phyloP scores from a whole-genome alignment of 1,140 invertebrate species.

The Phortica variegata region DNA sequence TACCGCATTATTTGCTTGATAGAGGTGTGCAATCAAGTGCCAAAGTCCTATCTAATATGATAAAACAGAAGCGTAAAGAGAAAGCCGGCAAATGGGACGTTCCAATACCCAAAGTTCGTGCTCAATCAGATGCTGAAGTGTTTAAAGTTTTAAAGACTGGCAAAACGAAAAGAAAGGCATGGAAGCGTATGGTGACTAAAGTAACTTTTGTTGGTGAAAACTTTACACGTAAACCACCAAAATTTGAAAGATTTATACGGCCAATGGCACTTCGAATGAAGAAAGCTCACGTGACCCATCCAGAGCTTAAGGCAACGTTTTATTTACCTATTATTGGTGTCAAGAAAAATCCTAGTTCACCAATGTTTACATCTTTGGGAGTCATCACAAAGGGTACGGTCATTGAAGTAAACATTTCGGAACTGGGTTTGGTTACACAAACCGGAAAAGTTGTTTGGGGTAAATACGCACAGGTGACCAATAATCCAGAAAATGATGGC shows the following conservation, averaged over 20 bases:
- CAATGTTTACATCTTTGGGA: constrained; percentile 95
- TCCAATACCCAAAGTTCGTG: constrained; percentile 96
- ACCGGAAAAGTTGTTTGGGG: constrained; percentile 99
- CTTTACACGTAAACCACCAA: constrained; percentile 98
- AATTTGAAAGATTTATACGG: constrained; percentile 98
- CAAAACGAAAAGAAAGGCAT: constrained; percentile 93
- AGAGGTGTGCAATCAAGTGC: constrained; percentile 91
- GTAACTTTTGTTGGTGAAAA: constrained; percentile 97
- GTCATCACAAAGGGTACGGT: constrained; percentile 99
- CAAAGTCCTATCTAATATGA: constrained; percentile 98
- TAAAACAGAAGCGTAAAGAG: constrained; percentile 99
- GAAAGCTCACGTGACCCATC: constrained; percentile 98
- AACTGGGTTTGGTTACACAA: constrained; percentile 97
- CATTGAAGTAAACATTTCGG: constrained; percentile 97
- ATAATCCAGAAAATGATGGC: constrained; percentile 99
- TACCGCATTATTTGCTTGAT: constrained; percentile 96
- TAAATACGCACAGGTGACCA: constrained; percentile 99
- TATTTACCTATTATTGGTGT: constrained; percentile 97
- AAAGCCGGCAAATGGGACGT: constrained; percentile 99
- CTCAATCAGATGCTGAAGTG: constrained; percentile 97
- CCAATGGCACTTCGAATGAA: constrained; percentile 97
- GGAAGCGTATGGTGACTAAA: constrained; percentile 99
- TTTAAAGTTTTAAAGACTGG: constrained; percentile 94
- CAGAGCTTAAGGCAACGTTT: constrained; percentile 99
- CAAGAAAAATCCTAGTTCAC: constrained; percentile 98